Base-by-base conservation (phyloP, 2,888 invertebrate species). In the Plagodis dolabraria region DNA sequence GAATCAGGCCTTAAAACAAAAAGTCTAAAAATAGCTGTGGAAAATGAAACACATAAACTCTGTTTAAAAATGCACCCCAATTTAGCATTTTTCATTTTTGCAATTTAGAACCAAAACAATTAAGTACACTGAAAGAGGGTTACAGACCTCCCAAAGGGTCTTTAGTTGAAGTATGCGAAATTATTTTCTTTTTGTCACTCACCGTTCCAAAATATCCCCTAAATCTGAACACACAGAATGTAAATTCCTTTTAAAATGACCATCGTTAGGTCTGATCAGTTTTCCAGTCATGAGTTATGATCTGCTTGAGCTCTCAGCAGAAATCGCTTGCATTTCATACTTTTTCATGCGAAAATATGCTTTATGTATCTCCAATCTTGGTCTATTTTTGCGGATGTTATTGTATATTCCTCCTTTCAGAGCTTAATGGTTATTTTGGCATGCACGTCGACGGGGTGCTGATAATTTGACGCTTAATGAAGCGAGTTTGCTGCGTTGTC, bases 401-500 rank as follows among this genome's bases (percentile, higher is more conserved):
- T 67, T 70, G 76, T 71, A 70, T 52, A 69, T 68, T 77, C 80
- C 75, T 74, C 66, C 65, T 60, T 69, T 70, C 65, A 71, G 72
- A 67, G 66, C 70, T 76, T 85, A 89, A 83, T 80, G 87, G 80
- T 84, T 83, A 85, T 83, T 87, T 89, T 87, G 65, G 81, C 80
- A 80, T 89, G 89, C 74, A 77, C 80, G 73, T 76, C 73, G 64
- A 69, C 75, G 75, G 77, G 82, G 83, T 85, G 86, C 83, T 86
- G 88, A 90, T 91, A 90, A 92, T 92, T 91, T 89, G 83, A 76
- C 74, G 86, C 83, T 91, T 90, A 92, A 92, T 92, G 92, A 92
- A 92, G 87, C 89, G 81, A 82, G 80, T 79, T 77, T 76, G 80
- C 82, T 82, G 80, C 77, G 79, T 81, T 83, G 84, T 86, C 87